Conservation (phyloP, 2,888 invertebrate genomes). For the Platerodrilus igneus region DNA sequence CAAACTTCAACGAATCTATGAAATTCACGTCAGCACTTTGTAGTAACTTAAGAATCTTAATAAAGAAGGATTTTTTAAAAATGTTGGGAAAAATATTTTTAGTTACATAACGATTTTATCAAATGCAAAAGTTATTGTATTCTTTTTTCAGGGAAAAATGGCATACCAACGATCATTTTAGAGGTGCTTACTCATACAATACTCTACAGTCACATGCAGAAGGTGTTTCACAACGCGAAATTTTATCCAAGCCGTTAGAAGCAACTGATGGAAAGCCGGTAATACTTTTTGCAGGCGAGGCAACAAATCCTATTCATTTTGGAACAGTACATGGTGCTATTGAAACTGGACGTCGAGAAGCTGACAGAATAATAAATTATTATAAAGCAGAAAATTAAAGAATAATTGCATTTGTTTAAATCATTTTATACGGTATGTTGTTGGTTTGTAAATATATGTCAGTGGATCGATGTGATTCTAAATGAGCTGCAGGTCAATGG, state of each 20-base stretch:
- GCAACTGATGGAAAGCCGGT: slow-evolving; percentile 47
- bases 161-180: slow-evolving; percentile 60
- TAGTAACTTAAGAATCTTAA: too few species aligned
- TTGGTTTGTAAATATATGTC: too few species aligned
- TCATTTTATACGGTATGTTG: too few species aligned
- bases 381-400: too few species aligned
- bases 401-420: too few species aligned
- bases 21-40: too few species aligned
- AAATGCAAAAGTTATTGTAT: not conserved
- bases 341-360: slow-evolving; percentile 48
- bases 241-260: slow-evolving; percentile 34
- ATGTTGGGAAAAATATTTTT: too few species aligned
- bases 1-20: too few species aligned
- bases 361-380: slow-evolving; percentile 37
- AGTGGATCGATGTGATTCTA: too few species aligned
- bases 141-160: slow-evolving; percentile 57
- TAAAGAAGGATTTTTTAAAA: too few species aligned
- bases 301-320: slow-evolving; percentile 44
- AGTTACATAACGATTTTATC: too few species aligned
- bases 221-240: slow-evolving; percentile 37
- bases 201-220: slow-evolving; percentile 20
- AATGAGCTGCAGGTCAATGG: too few species aligned
- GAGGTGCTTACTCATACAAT: slow-evolving; percentile 35
- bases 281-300: slow-evolving; percentile 55
- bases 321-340: slow-evolving; percentile 50